These are phyloP conservation scores for Molossus alvarezi DNA, from an alignment of 2,797 vertebrate species.

Conservation along the genomic window DNA sequence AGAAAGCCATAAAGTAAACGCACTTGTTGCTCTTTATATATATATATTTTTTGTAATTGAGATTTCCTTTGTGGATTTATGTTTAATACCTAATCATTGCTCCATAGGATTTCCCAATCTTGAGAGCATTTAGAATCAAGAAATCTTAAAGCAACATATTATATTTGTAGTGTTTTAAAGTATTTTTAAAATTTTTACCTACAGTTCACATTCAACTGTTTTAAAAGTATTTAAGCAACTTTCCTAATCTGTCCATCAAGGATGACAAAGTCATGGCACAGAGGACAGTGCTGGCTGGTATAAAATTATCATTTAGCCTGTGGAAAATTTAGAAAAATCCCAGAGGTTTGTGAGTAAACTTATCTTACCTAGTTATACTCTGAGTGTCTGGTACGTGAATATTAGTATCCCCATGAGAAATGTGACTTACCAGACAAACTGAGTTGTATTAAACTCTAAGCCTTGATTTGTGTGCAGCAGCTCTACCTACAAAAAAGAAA, in stretches of 20 bases:
- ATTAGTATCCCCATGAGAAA: neutral
- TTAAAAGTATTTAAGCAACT: neutral
- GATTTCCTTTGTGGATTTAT: slow-evolving; percentile 43
- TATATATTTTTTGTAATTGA: neutral
- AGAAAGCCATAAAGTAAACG: neutral
- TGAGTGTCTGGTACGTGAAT: neutral
- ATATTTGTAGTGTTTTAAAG: neutral
- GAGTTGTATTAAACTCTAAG: slow-evolving; percentile 46
- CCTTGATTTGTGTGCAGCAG: neutral
- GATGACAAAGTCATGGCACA: neutral
- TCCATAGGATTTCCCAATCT: slow-evolving; percentile 13
- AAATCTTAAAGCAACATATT: slow-evolving; percentile 9
- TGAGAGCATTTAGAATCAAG: slow-evolving; percentile 54
- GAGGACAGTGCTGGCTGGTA: neutral
- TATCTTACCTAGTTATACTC: neutral
- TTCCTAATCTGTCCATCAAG: neutral
- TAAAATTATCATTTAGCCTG: neutral
- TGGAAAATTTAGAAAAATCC: neutral
- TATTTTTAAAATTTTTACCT: neutral
- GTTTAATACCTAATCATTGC: neutral
- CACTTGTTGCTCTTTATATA: neutral
- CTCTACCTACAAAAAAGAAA: neutral
- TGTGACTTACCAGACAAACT: neutral
- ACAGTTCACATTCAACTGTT: neutral
- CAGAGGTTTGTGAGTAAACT: neutral